phyloP scores from a whole-genome alignment of 2,113 vertebrate genomes.

The Lepus europaeus region DNA sequence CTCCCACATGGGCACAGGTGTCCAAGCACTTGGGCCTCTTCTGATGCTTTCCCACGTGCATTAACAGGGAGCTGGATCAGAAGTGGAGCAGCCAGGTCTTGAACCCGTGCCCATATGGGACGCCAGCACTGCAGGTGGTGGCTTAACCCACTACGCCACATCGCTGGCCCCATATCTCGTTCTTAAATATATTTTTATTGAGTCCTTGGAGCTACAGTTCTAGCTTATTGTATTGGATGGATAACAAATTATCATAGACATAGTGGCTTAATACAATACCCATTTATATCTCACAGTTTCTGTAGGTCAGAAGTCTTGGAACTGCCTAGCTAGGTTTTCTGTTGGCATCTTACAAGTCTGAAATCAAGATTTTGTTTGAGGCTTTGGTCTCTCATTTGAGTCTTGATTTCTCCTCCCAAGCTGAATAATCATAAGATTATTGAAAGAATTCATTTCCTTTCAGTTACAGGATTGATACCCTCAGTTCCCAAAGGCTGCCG shows the following conservation, averaged over 20 bases:
- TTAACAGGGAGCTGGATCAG: too few relatives aligned
- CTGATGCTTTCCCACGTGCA: too few relatives aligned
- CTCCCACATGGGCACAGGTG: too few relatives aligned
- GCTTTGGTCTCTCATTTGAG: background rate
- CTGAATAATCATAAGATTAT: background rate
- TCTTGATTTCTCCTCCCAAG: background rate
- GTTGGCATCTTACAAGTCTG: background rate
- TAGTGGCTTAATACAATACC: background rate
- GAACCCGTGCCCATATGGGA: too few relatives aligned
- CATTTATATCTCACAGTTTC: constrained; percentile 9
- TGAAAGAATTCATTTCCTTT: constrained; percentile 25
- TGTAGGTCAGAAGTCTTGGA: background rate
- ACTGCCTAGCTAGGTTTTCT: background rate
- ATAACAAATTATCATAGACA: constrained; percentile 29
- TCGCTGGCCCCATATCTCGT: too few relatives aligned
- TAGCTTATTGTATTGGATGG: background rate
- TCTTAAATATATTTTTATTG: background rate
- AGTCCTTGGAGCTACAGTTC: background rate
- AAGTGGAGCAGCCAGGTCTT: too few relatives aligned
- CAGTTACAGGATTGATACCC: background rate
- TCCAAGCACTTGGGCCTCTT: too few relatives aligned
- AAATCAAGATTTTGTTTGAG: constrained; percentile 25
- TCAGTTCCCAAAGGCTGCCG: background rate
- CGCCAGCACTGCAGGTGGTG: too few relatives aligned
- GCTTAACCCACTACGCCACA: too few relatives aligned